Conservation (phyloP, 2,888 invertebrate species). For the Cosmia pyralina region DNA sequence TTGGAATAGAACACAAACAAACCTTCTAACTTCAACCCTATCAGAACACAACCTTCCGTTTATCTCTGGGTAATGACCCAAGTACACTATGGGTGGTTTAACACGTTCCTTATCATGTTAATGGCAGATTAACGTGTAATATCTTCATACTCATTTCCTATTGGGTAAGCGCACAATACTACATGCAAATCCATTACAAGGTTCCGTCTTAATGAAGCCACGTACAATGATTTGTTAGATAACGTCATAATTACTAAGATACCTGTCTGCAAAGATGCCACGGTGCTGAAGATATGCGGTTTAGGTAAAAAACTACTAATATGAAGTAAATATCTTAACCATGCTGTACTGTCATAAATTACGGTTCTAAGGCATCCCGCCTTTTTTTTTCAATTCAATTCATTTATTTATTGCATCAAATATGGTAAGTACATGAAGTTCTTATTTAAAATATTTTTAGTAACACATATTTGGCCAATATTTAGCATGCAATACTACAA, state of each 20-base stretch:
- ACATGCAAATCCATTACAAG: slow-evolving; percentile 62
- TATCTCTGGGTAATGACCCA: slow-evolving; percentile 39
- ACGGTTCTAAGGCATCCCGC: too few species aligned
- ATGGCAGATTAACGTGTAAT: slow-evolving; percentile 32
- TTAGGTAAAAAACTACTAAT: neutral
- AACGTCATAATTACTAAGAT: slow-evolving; percentile 14
- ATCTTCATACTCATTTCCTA: slow-evolving; percentile 54
- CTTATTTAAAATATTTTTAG: too few species aligned
- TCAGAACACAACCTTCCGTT: slow-evolving; percentile 10
- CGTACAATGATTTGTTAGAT: slow-evolving; percentile 8
- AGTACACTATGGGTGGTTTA: slow-evolving; percentile 29
- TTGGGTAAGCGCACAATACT: slow-evolving; percentile 47
- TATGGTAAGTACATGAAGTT: too few species aligned
- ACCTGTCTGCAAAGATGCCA: neutral
- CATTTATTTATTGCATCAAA: too few species aligned
- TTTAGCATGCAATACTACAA: too few species aligned
- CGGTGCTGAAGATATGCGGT: too few species aligned
- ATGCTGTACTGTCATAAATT: neutral
- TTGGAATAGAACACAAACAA: neutral
- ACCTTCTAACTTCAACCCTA: neutral
- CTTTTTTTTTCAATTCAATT: too few species aligned
- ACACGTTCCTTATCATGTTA: slow-evolving; percentile 25
- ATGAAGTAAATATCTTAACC: neutral
- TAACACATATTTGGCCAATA: too few species aligned
- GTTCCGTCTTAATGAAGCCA: slow-evolving; percentile 23